phyloP scores from a whole-genome alignment of 1,140 invertebrate genomes.

The Ctenoplectra terminalis region DNA sequence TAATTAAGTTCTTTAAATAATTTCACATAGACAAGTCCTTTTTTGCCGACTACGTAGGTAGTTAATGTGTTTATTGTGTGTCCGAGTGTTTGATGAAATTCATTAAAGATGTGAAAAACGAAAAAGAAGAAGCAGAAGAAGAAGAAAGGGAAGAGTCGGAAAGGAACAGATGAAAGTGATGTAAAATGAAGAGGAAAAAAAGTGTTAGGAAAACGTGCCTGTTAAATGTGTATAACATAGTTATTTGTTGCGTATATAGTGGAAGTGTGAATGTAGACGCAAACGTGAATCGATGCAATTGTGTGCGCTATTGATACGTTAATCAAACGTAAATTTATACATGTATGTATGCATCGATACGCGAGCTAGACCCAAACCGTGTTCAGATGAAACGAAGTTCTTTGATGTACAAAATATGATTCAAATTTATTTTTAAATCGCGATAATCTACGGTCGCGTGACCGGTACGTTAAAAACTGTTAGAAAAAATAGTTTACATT shows the following conservation, averaged over 20 bases:
- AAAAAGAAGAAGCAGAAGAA: too few species aligned
- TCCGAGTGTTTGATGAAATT: constrained; percentile 14
- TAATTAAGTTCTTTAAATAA: constrained; percentile 49
- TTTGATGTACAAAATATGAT: constrained; percentile 70
- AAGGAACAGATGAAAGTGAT: too few species aligned
- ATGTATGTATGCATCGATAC: constrained; percentile 23
- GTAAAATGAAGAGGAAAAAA: too few species aligned
- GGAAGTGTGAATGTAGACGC: constrained; percentile 35
- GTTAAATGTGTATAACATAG: constrained; percentile 8
- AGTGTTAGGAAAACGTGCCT: constrained; percentile 28
- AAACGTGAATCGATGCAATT: constrained; percentile 30
- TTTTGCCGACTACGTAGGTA: constrained; percentile 28
- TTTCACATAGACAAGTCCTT: constrained; percentile 8
- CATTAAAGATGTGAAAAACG: too few species aligned
- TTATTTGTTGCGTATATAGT: constrained; percentile 34
- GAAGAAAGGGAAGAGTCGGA: too few species aligned
- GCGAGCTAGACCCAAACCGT: constrained; percentile 46
- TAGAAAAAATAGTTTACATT: constrained; percentile 31
- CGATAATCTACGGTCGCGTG: constrained; percentile 12
- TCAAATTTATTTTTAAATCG: constrained; percentile 73
- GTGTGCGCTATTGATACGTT: background rate
- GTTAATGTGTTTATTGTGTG: constrained; percentile 39
- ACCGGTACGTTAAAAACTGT: constrained; percentile 36
- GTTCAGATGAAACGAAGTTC: constrained; percentile 60
- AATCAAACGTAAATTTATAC: background rate